Percentiles rank a stretch among this genome's conserved stretches.
Conservation (phyloP, 2,797 vertebrate genomes). For the Tenualosa ilisha region DNA sequence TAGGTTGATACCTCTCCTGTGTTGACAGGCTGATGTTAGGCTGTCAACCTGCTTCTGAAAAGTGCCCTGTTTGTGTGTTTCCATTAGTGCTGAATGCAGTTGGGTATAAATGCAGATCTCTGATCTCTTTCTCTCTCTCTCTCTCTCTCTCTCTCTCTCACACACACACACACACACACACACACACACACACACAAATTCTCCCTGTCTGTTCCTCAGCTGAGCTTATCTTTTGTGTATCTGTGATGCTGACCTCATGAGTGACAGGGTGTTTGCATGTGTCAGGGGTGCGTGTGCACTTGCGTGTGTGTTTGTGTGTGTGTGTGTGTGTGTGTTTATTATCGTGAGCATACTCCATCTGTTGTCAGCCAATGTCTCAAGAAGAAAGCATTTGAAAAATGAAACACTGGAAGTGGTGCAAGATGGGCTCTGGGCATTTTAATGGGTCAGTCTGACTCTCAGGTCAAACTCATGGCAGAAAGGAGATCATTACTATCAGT, state of each 20-base stretch:
- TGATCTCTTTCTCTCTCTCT: constrained; percentile 23
- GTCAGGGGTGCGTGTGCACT: not conserved
- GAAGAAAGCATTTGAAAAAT: not conserved
- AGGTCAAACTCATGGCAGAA: not conserved
- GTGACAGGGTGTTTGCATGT: not conserved
- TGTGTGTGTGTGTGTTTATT: not conserved
- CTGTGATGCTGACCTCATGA: not conserved
- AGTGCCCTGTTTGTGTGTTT: constrained; percentile 37
- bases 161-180: constrained; percentile 27
- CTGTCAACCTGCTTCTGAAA: constrained; percentile 26
- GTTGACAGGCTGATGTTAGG: constrained; percentile 40
- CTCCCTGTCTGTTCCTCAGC: constrained; percentile 30
- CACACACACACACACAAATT: not conserved
- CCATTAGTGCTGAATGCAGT: not conserved
- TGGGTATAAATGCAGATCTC: not conserved
- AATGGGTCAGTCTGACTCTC: not conserved
- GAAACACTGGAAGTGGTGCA: not conserved
- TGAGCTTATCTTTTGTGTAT: constrained; percentile 19
- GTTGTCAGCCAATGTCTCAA: not conserved
- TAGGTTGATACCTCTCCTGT: constrained; percentile 21
- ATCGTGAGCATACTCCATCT: not conserved
- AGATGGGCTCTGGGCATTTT: not conserved
- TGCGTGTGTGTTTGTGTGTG: not conserved
- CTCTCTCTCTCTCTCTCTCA: not conserved
- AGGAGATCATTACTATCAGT: not conserved